Evolutionary conservation across 2,113 vertebrate genomes (phyloP).

Genomic region (Etheostoma spectabile): DNA sequence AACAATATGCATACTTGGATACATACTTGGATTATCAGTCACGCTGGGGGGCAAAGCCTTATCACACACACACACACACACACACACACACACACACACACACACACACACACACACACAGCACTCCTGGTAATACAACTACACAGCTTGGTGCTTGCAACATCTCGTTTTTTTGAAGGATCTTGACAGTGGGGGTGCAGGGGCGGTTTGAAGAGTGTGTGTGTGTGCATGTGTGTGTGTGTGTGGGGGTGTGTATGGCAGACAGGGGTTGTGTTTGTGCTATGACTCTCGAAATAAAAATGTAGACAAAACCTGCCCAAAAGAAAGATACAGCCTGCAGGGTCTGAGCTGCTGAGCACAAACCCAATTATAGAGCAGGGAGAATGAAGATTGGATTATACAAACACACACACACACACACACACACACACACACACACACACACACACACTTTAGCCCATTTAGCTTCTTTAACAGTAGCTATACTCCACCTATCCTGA

Average conservation of each 20-base stretch:
- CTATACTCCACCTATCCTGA: conserved; percentile 26
- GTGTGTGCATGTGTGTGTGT: neutral
- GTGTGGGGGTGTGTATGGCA: neutral
- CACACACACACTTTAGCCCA: neutral
- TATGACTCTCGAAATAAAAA: neutral
- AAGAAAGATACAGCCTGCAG: conserved; percentile 16
- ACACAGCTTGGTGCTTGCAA: conserved; percentile 45
- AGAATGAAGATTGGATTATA: conserved; percentile 42
- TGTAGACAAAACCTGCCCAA: conserved; percentile 8
- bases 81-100: conserved; percentile 23
- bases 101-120: conserved; percentile 23
- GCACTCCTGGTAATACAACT: conserved; percentile 34
- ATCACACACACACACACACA: neutral
- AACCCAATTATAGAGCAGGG: conserved; percentile 44
- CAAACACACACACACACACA: neutral
- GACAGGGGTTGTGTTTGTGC: neutral
- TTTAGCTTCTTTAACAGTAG: conserved; percentile 35
- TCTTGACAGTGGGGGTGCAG: neutral
- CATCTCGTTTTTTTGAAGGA: conserved; percentile 34
- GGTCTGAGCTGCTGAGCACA: conserved; percentile 29
- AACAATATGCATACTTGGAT: neutral
- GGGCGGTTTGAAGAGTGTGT: conserved; percentile 8
- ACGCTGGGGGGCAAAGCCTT: neutral
- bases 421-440: neutral
- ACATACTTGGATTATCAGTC: conserved; percentile 37